phyloP scores from a whole-genome alignment of 92 coral and sea anemone genomes.

The Muricea muricata region DNA sequence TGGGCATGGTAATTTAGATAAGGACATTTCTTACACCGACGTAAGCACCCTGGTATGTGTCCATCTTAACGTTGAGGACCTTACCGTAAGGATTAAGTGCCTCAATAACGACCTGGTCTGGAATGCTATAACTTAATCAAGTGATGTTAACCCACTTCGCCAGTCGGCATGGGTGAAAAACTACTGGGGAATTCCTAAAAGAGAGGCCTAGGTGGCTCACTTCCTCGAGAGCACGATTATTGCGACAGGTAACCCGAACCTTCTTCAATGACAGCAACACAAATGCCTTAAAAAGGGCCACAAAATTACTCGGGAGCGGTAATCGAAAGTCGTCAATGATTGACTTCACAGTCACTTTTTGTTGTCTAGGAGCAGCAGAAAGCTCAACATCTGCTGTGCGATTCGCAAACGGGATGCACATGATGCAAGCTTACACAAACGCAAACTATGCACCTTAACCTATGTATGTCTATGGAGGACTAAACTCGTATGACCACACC shows the following conservation, averaged over 20 bases:
- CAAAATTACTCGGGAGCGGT: not conserved
- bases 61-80: not conserved
- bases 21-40: constrained; percentile 15
- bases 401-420: constrained; percentile 20
- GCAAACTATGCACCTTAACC: no score
- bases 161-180: not conserved
- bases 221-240: constrained; percentile 8
- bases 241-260: not conserved
- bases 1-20: not conserved
- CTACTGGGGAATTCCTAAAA: constrained; percentile 26
- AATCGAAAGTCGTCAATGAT: not conserved
- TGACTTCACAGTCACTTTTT: not conserved
- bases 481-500: no score
- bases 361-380: not conserved
- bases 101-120: not conserved
- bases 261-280: not conserved
- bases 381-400: not conserved
- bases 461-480: no score
- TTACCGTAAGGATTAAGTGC: constrained; percentile 15
- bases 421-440: no score
- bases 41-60: not conserved
- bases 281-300: not conserved
- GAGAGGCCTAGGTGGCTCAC: not conserved
- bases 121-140: constrained; percentile 21
- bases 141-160: constrained; percentile 7